These are phyloP conservation scores for Albula glossodonta DNA, from an alignment of 2,113 vertebrate genomes.

Conservation along the genomic window DNA sequence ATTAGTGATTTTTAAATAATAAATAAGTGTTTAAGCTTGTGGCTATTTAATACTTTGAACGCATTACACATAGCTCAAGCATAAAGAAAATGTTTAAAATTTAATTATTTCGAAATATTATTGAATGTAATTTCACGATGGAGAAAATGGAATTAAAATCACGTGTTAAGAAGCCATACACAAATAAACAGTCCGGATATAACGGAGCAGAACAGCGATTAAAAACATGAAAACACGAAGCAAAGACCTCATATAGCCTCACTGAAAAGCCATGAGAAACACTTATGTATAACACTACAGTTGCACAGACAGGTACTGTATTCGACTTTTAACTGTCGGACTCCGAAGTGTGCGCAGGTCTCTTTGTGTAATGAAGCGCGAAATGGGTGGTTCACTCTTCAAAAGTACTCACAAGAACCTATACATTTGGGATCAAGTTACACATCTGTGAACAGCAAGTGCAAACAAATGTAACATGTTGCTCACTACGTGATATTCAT, in stretches of 20 bases:
- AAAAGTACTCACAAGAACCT: neutral
- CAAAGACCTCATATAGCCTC: neutral
- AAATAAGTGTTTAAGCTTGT: no score
- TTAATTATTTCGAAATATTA: no score
- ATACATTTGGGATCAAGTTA: constrained; percentile 16
- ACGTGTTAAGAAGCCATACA: neutral
- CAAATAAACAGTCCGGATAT: neutral
- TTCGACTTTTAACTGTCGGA: neutral
- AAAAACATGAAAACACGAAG: neutral
- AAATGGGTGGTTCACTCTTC: constrained; percentile 24
- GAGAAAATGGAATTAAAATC: neutral
- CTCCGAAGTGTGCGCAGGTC: neutral
- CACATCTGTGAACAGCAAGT: constrained; percentile 3
- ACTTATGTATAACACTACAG: neutral
- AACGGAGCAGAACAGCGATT: neutral
- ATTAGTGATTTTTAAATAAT: no score
- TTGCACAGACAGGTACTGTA: neutral
- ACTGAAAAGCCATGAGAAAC: neutral
- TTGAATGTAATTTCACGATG: neutral
- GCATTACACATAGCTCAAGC: no score
- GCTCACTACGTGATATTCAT: neutral
- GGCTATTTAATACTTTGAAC: no score
- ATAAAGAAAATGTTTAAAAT: no score
- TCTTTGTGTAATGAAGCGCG: constrained; percentile 13
- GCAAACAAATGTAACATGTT: neutral